These are phyloP conservation scores for Siphlonurus alternatus DNA, from an alignment of 2,888 invertebrate genomes.

Conservation along the genomic window DNA sequence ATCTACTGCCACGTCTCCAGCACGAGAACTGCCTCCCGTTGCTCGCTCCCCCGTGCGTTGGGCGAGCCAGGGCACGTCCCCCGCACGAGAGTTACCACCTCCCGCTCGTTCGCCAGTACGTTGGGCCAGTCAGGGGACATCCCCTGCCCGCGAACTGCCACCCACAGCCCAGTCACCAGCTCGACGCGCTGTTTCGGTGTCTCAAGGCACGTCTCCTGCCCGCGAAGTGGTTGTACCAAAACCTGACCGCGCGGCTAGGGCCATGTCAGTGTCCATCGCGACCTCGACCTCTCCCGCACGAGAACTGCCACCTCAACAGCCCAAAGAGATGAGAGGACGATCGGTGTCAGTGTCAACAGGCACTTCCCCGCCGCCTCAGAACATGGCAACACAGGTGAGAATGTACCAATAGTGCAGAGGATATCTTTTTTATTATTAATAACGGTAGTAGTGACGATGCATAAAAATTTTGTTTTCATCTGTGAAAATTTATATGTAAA, in stretches of 20 bases:
- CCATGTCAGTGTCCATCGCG: neutral
- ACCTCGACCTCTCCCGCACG: constrained; percentile 10
- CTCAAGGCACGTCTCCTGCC: neutral
- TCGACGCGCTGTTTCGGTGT: neutral
- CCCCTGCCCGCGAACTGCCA: neutral
- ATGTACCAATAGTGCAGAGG: too few relatives aligned
- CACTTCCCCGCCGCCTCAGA: constrained; percentile 75
- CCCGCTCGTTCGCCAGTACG: neutral
- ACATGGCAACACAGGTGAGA: constrained; percentile 65
- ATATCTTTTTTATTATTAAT: too few relatives aligned
- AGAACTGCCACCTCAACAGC: constrained; percentile 1
- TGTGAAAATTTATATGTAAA: too few relatives aligned
- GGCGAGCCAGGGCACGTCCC: neutral
- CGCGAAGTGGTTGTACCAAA: neutral
- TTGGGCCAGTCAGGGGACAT: neutral
- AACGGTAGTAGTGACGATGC: too few relatives aligned
- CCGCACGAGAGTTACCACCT: neutral
- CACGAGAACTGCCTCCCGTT: neutral
- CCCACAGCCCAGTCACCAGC: neutral
- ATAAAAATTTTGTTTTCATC: too few relatives aligned
- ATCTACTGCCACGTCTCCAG: neutral
- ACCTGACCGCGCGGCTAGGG: neutral
- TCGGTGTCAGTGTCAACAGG: constrained; percentile 41
- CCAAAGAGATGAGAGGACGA: constrained; percentile 9
- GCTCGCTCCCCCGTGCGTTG: neutral